Conservation (phyloP, 2,113 vertebrate species). For the Nymphicus hollandicus region DNA sequence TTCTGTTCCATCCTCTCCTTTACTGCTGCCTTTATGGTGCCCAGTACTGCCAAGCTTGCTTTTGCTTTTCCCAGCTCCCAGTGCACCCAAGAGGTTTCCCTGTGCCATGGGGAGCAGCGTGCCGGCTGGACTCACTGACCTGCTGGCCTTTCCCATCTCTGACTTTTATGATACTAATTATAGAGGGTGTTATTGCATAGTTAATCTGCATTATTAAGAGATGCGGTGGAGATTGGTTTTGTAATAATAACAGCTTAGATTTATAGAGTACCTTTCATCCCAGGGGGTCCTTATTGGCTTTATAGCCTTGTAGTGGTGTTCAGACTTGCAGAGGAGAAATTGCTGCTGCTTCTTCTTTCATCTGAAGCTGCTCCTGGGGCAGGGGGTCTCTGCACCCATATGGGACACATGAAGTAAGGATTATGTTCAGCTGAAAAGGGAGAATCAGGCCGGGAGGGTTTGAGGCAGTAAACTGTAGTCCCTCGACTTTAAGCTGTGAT, state of each 20-base stretch:
- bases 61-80: neutral
- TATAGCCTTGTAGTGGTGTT: neutral
- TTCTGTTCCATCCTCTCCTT: neutral
- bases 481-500: rapidly evolving
- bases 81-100: neutral
- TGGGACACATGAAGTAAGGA: neutral
- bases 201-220: constrained; percentile 58
- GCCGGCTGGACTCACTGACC: neutral
- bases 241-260: constrained; percentile 36
- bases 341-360: neutral
- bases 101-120: neutral
- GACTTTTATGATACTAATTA: constrained; percentile 42
- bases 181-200: neutral
- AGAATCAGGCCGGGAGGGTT: neutral
- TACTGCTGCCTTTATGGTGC: rapidly evolving
- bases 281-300: neutral
- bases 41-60: neutral
- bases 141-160: neutral
- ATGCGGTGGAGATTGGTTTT: constrained; percentile 8
- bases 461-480: neutral
- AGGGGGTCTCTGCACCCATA: neutral
- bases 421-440: neutral
- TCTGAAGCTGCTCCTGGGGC: neutral
- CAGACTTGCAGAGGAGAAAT: neutral
- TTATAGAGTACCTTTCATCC: constrained; percentile 31